Base-by-base conservation (phyloP, 1,140 invertebrate species). In the Hyphantria cunea region DNA sequence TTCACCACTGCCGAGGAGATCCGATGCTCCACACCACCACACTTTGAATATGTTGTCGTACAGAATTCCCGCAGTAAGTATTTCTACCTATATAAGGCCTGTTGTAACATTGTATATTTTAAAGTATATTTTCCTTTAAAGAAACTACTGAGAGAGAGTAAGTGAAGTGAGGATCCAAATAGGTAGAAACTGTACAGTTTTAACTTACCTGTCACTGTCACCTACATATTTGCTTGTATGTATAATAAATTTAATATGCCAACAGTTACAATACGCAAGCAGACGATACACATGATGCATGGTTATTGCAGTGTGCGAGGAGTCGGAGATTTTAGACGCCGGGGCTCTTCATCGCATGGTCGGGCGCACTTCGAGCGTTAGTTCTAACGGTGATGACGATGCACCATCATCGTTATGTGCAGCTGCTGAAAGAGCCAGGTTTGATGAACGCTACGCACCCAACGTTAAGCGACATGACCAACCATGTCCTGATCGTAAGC, bases 51-150 rank as follows among this genome's bases (percentile, higher is more conserved):
- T 50, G 76, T 74, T 6, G 59, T 82, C 32, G 68, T 80, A 52
- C 78, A 78, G 50, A 86, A 86, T 68, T 77, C 78, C 39, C 78
- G 80, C 63, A 39, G 81, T 86, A 55, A 72, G 80, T 69, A n/a
- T 44, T 33, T 3, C 39, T 45, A 51, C 0, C 17, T 17, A 15
- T 48, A 39, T 3, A n/a, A 39, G n/a, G 37, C n/a, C n/a, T 10
- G 3, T 39, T 25, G 2, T 39, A 39, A 39, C 37, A 39, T 39
- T 39, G 7, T 39, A 39, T 39, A 10, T 39, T 25, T 25, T 25
- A 25, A 3, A 25, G 17, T 3, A 25, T 25, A 25, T 25, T 25
- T n/a, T n/a, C 17, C 5, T 25, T 25, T 25, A 25, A 25, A 25
- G 17, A n/a, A n/a, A n/a, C n/a, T n/a, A n/a, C n/a, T n/a, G n/a